Conservation (phyloP, 1,140 invertebrate genomes). For the Cherax destructor region DNA sequence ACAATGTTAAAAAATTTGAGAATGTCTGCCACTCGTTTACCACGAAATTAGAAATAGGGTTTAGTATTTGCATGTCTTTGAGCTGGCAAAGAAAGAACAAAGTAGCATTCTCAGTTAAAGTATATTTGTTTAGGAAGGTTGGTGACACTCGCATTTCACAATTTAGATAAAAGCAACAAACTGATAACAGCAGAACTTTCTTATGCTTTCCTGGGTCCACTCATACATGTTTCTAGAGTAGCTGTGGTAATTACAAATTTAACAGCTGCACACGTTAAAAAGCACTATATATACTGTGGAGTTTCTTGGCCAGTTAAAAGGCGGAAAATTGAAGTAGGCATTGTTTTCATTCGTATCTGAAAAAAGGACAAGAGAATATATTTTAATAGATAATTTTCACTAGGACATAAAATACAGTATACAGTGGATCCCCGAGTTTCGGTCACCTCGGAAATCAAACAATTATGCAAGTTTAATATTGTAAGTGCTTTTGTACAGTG, state of each 20-base stretch:
- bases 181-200: background rate
- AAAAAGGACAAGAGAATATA: conserved; percentile 73
- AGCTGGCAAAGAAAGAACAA: background rate
- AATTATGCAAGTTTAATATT: too few species aligned
- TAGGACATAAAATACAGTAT: too few species aligned
- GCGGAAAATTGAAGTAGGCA: conserved; percentile 99
- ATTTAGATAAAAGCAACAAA: conserved; percentile 8
- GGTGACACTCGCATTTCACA: background rate
- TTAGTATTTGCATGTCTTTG: background rate
- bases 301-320: conserved; percentile 99
- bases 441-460: too few species aligned
- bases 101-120: background rate
- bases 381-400: too few species aligned
- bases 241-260: conserved; percentile 28
- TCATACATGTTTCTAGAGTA: conserved; percentile 2
- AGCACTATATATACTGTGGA: conserved; percentile 92
- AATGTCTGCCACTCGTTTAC: background rate
- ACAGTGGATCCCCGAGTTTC: too few species aligned
- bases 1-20: conserved; percentile 9
- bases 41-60: background rate
- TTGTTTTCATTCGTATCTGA: conserved; percentile 99
- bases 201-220: conserved; percentile 26
- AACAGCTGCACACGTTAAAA: conserved; percentile 19
- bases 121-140: background rate
- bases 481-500: too few species aligned